A percentile compares a stretch with the other conserved stretches of the same genome.
Conservation (phyloP, 2,888 invertebrate species). For the Cataglyphis albicans region DNA sequence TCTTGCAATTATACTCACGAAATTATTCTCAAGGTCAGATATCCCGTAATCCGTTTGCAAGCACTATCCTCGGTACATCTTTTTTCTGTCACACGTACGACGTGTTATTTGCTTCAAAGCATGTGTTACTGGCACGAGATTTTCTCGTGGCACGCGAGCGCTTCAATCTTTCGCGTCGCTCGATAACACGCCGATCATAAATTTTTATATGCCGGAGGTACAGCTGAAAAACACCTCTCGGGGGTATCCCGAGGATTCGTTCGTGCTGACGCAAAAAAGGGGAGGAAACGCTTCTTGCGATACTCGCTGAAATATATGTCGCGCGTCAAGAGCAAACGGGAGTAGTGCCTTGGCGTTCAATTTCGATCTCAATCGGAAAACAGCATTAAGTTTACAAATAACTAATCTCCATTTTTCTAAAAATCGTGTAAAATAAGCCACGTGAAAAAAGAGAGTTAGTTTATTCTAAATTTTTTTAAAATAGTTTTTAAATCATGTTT, state of each 20-base stretch:
- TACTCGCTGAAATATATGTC: conserved; percentile 28
- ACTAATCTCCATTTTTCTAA: neutral
- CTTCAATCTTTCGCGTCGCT: conserved; percentile 58
- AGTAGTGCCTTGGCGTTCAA: conserved; percentile 19
- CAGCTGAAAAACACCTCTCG: conserved; percentile 66
- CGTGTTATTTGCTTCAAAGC: conserved; percentile 21
- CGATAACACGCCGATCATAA: conserved; percentile 75
- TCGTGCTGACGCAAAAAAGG: conserved; percentile 15
- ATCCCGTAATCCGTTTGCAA: neutral
- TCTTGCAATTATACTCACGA: neutral
- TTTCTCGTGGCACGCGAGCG: conserved; percentile 59
- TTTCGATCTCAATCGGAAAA: neutral
- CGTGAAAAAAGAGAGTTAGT: neutral
- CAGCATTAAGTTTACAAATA: conserved; percentile 6
- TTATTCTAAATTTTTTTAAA: neutral
- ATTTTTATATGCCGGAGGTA: conserved; percentile 66
- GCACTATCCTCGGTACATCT: neutral
- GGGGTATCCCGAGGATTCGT: conserved; percentile 42
- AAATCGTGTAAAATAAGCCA: neutral
- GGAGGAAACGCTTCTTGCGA: conserved; percentile 7
- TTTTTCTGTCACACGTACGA: neutral
- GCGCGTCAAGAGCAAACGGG: neutral
- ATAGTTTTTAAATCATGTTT: neutral
- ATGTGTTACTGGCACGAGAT: conserved; percentile 51
- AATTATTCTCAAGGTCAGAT: conserved; percentile 13